Base-by-base conservation (phyloP, 2,113 vertebrate genomes). In the Galbula dea region DNA sequence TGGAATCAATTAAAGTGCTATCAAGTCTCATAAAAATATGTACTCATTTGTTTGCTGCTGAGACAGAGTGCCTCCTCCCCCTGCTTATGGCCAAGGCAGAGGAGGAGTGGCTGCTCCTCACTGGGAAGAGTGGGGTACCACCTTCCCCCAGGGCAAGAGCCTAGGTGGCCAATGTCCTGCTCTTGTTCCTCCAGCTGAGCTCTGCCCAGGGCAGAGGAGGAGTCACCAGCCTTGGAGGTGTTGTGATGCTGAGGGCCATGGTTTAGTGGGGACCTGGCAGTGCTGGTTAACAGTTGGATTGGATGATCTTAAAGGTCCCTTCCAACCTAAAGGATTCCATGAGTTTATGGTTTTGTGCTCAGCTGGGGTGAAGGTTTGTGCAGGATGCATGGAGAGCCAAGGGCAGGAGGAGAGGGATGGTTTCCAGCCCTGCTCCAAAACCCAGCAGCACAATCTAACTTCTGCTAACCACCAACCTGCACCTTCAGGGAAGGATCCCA, bases 1-100 rank as follows among this genome's bases (percentile, higher is more conserved):
- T 95, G 93, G 96, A 97, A 94, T 95, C 94, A 96, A 96, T 96
- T 96, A 96, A 94, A 93, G 86, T 49, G 71, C 95, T 92, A 94
- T 94, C 80, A 87, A 94, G 71, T 41, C 94, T 80, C 94, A 93
- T 97, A 96, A 94, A 96, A 94, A 91, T 83, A 77, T 34, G 77
- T 65, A 87, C 43, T 69, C 89, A 59, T 92, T 90, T 86, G 76
- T 86, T 94, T 90, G 82, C 87, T 95, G 92, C 95, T 96, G 95
- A 95, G 85, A 10, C 43, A 6, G 24, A 37, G 5, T 63, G 93
- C 94, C 86, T 94, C 89, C 66, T 84, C 62, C 55, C 9, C 82
- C 63, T 88, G 54, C 43, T 58, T 30, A 36, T 14, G 74, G 41
- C 72, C 63, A 7, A 19, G 76, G 48, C 52, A 41, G 75, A 49